These are phyloP conservation scores for Cataglyphis livida DNA, from an alignment of 2,888 invertebrate species.

Conservation along the genomic window DNA sequence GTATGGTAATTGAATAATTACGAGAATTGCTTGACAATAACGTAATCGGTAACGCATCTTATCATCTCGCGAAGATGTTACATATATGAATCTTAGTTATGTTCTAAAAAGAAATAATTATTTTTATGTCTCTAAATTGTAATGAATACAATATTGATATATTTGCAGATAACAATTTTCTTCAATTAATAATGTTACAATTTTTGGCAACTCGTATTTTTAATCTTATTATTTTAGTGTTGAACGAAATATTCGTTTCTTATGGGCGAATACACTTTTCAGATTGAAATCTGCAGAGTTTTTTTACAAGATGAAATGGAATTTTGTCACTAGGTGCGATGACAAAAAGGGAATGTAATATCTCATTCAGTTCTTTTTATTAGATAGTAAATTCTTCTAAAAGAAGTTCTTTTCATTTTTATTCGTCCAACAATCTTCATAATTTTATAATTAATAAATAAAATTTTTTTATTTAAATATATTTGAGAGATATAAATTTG, in stretches of 20 bases:
- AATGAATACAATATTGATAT: not conserved
- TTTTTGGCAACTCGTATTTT: constrained; percentile 28
- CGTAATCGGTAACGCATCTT: constrained; percentile 39
- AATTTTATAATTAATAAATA: not conserved
- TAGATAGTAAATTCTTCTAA: constrained; percentile 11
- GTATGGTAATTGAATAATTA: constrained; percentile 27
- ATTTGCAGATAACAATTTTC: not conserved
- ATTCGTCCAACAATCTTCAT: not conserved
- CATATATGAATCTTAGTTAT: constrained; percentile 64
- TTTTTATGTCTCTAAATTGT: not conserved
- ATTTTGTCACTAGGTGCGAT: constrained; percentile 15
- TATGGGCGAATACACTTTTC: constrained; percentile 42
- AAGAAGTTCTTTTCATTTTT: not conserved
- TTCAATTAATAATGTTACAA: not conserved
- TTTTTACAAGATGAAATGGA: constrained; percentile 41
- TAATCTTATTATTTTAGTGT: not conserved
- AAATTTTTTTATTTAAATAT: not conserved
- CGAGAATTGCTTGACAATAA: constrained; percentile 22
- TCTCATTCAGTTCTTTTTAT: not conserved
- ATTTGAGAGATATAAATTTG: not conserved
- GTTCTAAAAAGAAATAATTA: constrained; percentile 39
- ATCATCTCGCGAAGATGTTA: constrained; percentile 21
- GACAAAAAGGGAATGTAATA: constrained; percentile 6
- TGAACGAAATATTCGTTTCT: constrained; percentile 33
- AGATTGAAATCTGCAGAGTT: constrained; percentile 30